A percentile compares a stretch with the other conserved stretches of the same genome.
phyloP scores from a whole-genome alignment of 1,140 invertebrate species.

The Drosophila fuyamai region DNA sequence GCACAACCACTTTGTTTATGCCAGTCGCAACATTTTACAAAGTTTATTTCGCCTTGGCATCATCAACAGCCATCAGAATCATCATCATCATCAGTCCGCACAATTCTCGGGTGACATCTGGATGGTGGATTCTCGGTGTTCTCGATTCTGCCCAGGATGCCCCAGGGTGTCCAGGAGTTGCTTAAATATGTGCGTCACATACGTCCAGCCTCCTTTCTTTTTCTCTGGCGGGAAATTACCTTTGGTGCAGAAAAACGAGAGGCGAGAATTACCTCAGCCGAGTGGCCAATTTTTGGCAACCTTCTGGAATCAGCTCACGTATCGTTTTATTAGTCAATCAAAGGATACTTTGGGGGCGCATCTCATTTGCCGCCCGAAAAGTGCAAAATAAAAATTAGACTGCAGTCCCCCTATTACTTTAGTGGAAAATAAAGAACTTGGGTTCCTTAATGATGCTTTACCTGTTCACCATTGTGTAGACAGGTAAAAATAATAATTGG shows the following conservation, averaged over 20 bases:
- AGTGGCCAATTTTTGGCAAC: conserved; percentile 54
- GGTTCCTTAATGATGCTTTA: neutral
- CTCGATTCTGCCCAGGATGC: conserved; percentile 11
- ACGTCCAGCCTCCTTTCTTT: conserved; percentile 31
- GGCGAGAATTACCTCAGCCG: conserved; percentile 62
- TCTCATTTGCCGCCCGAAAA: conserved; percentile 41
- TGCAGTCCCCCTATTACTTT: neutral
- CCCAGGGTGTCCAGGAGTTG: conserved; percentile 50
- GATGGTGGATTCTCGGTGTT: conserved; percentile 19
- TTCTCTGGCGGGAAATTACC: conserved; percentile 55
- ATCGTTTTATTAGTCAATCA: conserved; percentile 81
- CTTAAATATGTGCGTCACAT: conserved; percentile 79
- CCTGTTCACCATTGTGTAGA: neutral
- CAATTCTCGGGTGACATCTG: conserved; percentile 66
- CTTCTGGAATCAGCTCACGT: conserved; percentile 70
- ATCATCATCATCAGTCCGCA: conserved; percentile 46
- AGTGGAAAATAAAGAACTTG: conserved; percentile 15
- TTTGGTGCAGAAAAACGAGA: conserved; percentile 52
- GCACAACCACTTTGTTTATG: conserved; percentile 53
- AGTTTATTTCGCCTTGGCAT: conserved; percentile 69
- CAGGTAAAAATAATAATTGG: neutral
- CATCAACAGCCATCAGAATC: conserved; percentile 70
- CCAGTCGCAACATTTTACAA: conserved; percentile 66
- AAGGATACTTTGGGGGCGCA: conserved; percentile 69
- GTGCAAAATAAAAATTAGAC: conserved; percentile 21